Percentiles rank a stretch among this genome's conserved stretches.
These are phyloP conservation scores for Hippocampus guttulatus DNA, from an alignment of 2,113 vertebrate genomes.

Conservation along the genomic window DNA sequence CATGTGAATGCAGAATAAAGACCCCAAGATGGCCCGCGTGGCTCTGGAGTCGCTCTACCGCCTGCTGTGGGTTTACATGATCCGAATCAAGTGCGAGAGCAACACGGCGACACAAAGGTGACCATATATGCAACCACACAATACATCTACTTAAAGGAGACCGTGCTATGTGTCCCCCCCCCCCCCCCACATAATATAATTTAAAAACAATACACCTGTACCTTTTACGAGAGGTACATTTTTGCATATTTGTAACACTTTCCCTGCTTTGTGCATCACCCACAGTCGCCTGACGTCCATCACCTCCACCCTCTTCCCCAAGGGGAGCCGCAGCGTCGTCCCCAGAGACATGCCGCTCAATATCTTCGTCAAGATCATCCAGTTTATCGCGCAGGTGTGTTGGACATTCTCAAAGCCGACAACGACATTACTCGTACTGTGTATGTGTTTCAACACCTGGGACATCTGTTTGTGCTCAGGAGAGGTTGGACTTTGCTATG, in stretches of 20 bases:
- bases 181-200: too few species aligned
- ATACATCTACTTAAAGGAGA: neutral
- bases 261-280: slow-evolving; percentile 15
- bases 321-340: slow-evolving; percentile 93
- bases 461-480: slow-evolving; percentile 69
- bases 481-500: slow-evolving; percentile 98
- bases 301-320: slow-evolving; percentile 95
- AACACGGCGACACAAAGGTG: slow-evolving; percentile 98
- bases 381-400: slow-evolving; percentile 96
- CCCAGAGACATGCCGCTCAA: slow-evolving; percentile 98
- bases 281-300: slow-evolving; percentile 93
- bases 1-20: slow-evolving; percentile 82
- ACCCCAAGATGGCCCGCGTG: slow-evolving; percentile 99
- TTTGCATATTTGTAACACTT: neutral
- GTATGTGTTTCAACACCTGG: slow-evolving; percentile 3
- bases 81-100: slow-evolving; percentile 99
- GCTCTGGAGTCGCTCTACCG: slow-evolving; percentile 96
- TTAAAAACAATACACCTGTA: neutral
- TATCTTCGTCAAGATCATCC: slow-evolving; percentile 99
- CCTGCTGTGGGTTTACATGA: slow-evolving; percentile 98
- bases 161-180: too few species aligned
- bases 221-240: neutral
- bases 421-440: neutral
- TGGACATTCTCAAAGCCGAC: neutral
- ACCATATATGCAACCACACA: slow-evolving; percentile 6